A percentile compares a stretch with the other conserved stretches of the same genome.
Conservation (phyloP, 1,140 invertebrate genomes). For the Pantala flavescens region DNA sequence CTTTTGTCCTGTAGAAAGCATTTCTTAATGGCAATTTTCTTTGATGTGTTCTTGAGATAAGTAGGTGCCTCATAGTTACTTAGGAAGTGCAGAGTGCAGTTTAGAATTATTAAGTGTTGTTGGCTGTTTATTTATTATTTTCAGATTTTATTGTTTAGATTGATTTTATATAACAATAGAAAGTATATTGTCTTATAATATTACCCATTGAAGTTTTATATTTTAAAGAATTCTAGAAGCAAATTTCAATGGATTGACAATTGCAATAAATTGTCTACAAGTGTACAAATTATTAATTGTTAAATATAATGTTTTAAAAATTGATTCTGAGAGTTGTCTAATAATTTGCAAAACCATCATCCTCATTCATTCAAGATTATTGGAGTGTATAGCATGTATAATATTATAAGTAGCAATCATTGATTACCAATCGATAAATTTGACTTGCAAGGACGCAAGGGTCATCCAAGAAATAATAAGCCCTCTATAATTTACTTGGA, state of each 20-base stretch:
- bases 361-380: no score
- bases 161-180: neutral
- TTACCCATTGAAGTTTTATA: slow-evolving; percentile 2
- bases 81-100: neutral
- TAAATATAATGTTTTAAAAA: neutral
- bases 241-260: neutral
- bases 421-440: no score
- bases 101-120: neutral
- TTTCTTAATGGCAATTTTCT: neutral
- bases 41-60: neutral
- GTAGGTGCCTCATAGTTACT: neutral
- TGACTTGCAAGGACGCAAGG: no score
- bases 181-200: neutral
- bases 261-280: neutral
- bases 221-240: neutral
- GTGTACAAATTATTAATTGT: slow-evolving; percentile 8
- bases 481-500: no score
- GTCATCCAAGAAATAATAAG: no score
- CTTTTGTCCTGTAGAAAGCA: neutral
- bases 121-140: neutral
- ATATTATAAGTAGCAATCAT: no score
- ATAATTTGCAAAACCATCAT: no score
- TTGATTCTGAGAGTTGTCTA: no score
- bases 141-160: neutral
- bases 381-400: no score